Base-by-base conservation (phyloP, 2,888 invertebrate genomes). In the Cyaniris semiargus region DNA sequence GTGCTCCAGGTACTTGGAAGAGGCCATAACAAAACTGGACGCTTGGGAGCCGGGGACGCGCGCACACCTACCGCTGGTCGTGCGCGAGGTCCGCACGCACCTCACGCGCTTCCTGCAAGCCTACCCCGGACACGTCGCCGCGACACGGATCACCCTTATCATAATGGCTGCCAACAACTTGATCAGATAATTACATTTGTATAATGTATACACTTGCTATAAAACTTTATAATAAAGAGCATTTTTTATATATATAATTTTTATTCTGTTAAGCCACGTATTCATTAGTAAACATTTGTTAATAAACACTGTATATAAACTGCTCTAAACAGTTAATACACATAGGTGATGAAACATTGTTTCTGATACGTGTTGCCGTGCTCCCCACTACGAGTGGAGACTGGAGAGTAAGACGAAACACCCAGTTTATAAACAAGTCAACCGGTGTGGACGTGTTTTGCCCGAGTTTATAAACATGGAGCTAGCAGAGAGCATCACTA, bases 21-120 rank as follows among this genome's bases (percentile, higher is more conserved):
- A 98, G 85, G 97, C 98, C 0, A 95, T 98, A 80, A 94, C 98
- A 86, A 96, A 96, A 86, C 92, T 98, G 80, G 96, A 97, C 85
- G 92, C 95, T 4, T 90, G 91, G 13, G 95, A 97, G 88, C 95
- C 96, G 0, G 95, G 96, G 18, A 97, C 97, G 0, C 95, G 96
- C 81, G 96, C 96, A 81, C 97, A 98, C 87, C 95, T 98, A 84
- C 97, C 97, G 0, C 94, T 95, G 79, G 97, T 98, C 13, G 92
- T 98, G 58, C 95, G 95, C 76, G 96, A 96, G 81, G 94, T 98
- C 18, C 95, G 96, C 82, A 95, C 95, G 82, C 97, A 97, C 76
- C 85, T 92, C 23, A 80, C 84, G 1, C 85, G 81, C 76, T 91
- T 91, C 80, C 83, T 91, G 2, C 76, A 80, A 0, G 91, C 94